Base-by-base conservation (phyloP, 2,113 vertebrate genomes). In the Electrona antarctica region DNA sequence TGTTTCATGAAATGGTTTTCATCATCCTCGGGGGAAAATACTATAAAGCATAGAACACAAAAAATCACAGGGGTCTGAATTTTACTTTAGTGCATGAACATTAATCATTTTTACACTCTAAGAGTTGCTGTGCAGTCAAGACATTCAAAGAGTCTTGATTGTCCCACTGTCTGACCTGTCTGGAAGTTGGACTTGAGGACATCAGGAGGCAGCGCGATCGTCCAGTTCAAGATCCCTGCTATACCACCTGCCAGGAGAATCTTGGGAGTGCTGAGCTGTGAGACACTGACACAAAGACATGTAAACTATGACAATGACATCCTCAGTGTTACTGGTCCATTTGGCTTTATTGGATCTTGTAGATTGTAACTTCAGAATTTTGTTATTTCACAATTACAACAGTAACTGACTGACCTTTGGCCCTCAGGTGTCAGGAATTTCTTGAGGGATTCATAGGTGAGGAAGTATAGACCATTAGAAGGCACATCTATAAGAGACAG, bases 141-240 rank as follows among this genome's bases (percentile, higher is more conserved):
- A 4, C 33, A 0, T 41, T 41, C 33, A 41, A 41, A 41, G 33
- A 6, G 33, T 4, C 5, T 41, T 41, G 33, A 41, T 4, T 4
- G 33, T 41, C 33, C 33, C 33, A 29, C 7, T 13, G 21, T 28
- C 69, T 77, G 51, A 93, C 93, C 93, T 69, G 93, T 93, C 83
- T 94, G 93, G 77, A 92, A 94, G 64, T 93, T 94, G 52, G 93
- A 94, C 15, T 94, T 94, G 7, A 94, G 89, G 62, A 94, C 93
- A 7, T 94, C 93, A 7, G 92, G 86, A 0, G 93, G 93, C 8
- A 94, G 88, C n/a, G 92, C 92, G 2, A 94, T 83, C 0, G 77
- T 81, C 93, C 93, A 94, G 84, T 94, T 94, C 9, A 92, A 56
- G 15, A 93, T 84, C 14, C 93, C 93, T 0, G 93, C 92, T 0